Evolutionary conservation across 2,888 invertebrate species (phyloP), one percentile per base, ranked within the genome.

Genomic region (Archaeoteleia sp.): DNA sequence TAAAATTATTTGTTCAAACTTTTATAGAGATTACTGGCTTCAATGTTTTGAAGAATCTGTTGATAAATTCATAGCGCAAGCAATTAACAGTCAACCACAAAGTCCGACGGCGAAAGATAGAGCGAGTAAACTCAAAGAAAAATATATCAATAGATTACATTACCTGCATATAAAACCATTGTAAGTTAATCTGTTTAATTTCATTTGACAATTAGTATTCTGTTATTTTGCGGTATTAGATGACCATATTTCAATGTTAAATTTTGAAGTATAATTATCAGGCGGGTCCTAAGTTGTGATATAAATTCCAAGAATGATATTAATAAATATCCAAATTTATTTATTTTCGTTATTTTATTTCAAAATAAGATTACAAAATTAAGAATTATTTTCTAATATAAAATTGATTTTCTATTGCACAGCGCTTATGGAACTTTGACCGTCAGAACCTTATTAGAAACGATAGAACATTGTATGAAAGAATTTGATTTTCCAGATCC

Each of bases 401-500:
- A 40, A 40, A 15, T 17, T 45, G 20, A 12, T 48, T 75, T 75
- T 10, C n/a, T n/a, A n/a, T n/a, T n/a, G n/a, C n/a, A n/a, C 72
- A 87, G 91, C 86, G 93, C 94, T 55, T 91, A 90, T 84, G 94
- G 95, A 62, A 92, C 93, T 65, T 88, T 98, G 76, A 96, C 96
- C 67, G 94, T 97, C 70, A 88, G 98, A 80, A 92, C 93, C 81
- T 88, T 98, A 70, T 88, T 98, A 75, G 96, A 97, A 85, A 92
- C 96, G 76, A 94, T 96, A 78, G 96, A 97, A 86, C 95, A 95
- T 80, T 94, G 93, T 80, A 89, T 98, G 83, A 91, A 94, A 77
- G 93, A 95, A 80, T 95, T 93, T 83, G 94, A 95, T 69, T 98
- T 98, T 84, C 92, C 93, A 75, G 98, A 98, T 87, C 93, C 97